These are phyloP conservation scores for Eulemur macaco DNA, from an alignment of 2,113 vertebrate species.

Conservation along the genomic window DNA sequence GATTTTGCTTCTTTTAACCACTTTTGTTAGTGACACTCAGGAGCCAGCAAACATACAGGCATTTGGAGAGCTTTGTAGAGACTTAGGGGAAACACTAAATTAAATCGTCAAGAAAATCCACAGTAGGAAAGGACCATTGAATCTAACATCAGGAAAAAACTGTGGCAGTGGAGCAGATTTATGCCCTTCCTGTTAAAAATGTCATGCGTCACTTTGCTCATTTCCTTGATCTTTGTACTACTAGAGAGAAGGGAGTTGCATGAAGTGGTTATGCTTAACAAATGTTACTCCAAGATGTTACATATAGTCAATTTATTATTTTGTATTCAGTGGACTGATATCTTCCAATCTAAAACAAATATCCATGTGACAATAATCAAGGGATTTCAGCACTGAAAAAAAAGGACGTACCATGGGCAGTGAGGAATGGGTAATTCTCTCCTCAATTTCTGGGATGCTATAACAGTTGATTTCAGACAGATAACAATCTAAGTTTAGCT, in stretches of 20 bases:
- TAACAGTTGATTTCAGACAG: neutral
- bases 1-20: constrained; percentile 50
- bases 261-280: neutral
- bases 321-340: neutral
- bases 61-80: constrained; percentile 1
- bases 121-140: neutral
- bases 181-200: neutral
- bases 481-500: neutral
- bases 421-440: neutral
- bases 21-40: constrained; percentile 50
- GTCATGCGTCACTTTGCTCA: neutral
- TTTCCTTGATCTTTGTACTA: neutral
- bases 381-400: neutral
- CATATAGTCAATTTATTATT: neutral
- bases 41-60: constrained; percentile 35
- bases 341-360: neutral
- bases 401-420: neutral
- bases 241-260: neutral
- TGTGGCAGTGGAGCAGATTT: neutral
- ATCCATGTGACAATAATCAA: neutral
- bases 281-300: neutral
- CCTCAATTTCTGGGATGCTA: neutral
- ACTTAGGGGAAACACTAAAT: constrained; percentile 25
- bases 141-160: neutral
- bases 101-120: constrained; percentile 30